These are phyloP conservation scores for Sitta europaea DNA, from an alignment of 2,113 vertebrate genomes.

Conservation along the genomic window DNA sequence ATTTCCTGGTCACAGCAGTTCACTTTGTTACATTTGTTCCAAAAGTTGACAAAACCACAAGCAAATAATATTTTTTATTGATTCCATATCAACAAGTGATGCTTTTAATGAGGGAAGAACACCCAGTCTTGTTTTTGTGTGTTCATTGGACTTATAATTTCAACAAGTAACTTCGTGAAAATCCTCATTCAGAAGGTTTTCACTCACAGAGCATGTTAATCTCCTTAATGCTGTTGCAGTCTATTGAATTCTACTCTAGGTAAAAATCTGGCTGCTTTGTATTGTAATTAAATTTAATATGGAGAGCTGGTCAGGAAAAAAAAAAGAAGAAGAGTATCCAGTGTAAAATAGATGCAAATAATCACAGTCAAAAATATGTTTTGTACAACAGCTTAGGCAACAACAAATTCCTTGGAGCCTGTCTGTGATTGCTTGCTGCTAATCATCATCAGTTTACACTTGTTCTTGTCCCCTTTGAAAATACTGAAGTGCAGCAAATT, in stretches of 20 bases:
- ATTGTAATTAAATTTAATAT: constrained; percentile 56
- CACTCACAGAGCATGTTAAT: neutral
- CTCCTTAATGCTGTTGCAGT: neutral
- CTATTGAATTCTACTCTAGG: constrained; percentile 44
- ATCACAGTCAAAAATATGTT: constrained; percentile 41
- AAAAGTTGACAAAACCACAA: neutral
- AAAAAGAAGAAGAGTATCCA: neutral
- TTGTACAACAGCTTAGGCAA: constrained; percentile 17
- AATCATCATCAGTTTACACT: constrained; percentile 35
- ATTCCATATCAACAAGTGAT: neutral
- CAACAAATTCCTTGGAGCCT: constrained; percentile 7
- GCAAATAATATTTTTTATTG: neutral
- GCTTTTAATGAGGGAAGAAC: neutral
- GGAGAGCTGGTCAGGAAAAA: neutral
- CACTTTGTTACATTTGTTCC: neutral
- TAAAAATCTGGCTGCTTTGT: constrained; percentile 14
- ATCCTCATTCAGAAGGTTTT: neutral
- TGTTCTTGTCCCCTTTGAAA: constrained; percentile 10
- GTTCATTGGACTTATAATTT: neutral
- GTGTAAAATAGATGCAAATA: constrained; percentile 40
- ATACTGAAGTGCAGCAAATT: neutral
- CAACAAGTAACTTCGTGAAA: neutral
- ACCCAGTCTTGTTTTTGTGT: neutral
- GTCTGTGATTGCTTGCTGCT: constrained; percentile 7
- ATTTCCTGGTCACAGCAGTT: neutral